These are phyloP conservation scores for Anadara kagoshimensis DNA, from an alignment of 1,140 invertebrate genomes.

Conservation along the genomic window DNA sequence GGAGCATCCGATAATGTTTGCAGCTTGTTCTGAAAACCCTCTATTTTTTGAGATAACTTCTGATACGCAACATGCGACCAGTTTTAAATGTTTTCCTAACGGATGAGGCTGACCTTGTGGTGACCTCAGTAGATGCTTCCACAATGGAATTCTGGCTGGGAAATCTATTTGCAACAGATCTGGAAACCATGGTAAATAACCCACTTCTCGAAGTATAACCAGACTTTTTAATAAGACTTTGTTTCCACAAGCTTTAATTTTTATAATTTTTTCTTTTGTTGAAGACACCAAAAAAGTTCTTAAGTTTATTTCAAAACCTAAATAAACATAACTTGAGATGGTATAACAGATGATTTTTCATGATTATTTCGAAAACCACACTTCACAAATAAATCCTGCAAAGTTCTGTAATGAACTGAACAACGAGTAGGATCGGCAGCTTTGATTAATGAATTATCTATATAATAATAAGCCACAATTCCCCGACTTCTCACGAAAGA, in stretches of 20 bases:
- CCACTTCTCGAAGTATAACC: too few species aligned
- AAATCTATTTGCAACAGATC: too few species aligned
- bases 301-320: too few species aligned
- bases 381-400: background rate
- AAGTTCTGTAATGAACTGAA: background rate
- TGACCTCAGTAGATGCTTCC: too few species aligned
- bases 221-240: too few species aligned
- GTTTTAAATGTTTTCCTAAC: too few species aligned
- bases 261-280: too few species aligned
- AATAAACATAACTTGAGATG: conserved; percentile 15
- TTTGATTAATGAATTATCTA: conserved; percentile 5
- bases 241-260: too few species aligned
- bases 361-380: conserved; percentile 11
- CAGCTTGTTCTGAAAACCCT: conserved; percentile 16
- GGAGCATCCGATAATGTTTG: conserved; percentile 5
- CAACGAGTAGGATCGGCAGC: background rate
- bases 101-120: too few species aligned
- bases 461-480: background rate
- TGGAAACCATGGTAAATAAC: too few species aligned
- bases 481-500: background rate
- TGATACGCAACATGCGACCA: conserved; percentile 16
- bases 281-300: too few species aligned
- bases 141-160: too few species aligned
- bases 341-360: conserved; percentile 21
- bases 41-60: conserved; percentile 6